phyloP scores from a whole-genome alignment of 2,797 vertebrate genomes.

The Synaphobranchus kaupii region DNA sequence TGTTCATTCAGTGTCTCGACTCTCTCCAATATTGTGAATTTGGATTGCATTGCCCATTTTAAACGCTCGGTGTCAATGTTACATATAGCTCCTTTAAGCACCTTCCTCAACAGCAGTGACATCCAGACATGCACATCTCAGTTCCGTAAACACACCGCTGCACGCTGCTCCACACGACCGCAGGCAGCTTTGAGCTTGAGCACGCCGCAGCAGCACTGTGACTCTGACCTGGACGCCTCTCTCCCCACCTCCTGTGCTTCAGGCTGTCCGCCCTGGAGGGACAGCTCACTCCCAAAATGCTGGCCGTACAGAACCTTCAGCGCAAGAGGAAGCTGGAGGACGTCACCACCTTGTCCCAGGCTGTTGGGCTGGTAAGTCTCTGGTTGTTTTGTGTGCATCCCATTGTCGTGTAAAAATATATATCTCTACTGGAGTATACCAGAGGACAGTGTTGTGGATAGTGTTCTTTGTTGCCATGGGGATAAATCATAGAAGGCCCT shows the following conservation, averaged over 20 bases:
- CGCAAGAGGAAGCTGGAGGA: constrained; percentile 93
- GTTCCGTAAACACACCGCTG: not conserved
- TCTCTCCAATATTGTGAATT: too few relatives aligned
- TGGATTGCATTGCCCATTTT: too few relatives aligned
- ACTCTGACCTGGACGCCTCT: not conserved
- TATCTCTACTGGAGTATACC: not conserved
- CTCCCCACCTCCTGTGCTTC: constrained; percentile 51
- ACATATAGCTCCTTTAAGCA: too few relatives aligned
- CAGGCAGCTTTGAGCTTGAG: too few relatives aligned
- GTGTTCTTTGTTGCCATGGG: not conserved
- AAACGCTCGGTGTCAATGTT: too few relatives aligned
- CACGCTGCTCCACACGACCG: not conserved
- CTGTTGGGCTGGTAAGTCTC: constrained; percentile 83
- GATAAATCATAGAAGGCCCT: not conserved
- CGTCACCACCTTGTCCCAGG: constrained; percentile 80
- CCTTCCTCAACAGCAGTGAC: not conserved
- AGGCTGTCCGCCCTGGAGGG: constrained; percentile 79
- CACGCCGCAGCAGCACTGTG: not conserved
- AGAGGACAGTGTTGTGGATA: not conserved
- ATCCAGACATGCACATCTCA: not conserved
- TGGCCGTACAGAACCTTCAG: constrained; percentile 84
- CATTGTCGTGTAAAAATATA: not conserved
- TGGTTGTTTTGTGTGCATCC: not conserved
- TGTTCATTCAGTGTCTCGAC: too few relatives aligned
- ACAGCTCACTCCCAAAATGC: constrained; percentile 80